Evolutionary conservation across 2,113 vertebrate genomes (phyloP).

Genomic region (Poeciliopsis turrubarensis): DNA sequence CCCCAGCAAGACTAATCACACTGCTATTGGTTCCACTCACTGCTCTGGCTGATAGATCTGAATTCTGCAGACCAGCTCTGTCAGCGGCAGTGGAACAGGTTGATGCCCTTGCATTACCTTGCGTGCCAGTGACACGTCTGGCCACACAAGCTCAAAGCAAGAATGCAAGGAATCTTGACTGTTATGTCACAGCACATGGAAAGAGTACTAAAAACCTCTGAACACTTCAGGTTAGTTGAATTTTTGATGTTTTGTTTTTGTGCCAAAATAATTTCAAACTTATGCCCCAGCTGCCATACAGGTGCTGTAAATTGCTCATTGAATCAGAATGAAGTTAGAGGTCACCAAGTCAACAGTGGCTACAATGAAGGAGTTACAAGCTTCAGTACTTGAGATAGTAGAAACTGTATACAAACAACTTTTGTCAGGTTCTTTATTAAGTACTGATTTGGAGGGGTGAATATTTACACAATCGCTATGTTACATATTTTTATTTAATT

Average conservation of each 20-base stretch:
- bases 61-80: conserved; percentile 53
- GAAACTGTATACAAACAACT: too few species aligned
- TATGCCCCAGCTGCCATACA: background rate
- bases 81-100: conserved; percentile 46
- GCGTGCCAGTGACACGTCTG: conserved; percentile 25
- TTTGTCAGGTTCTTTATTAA: too few species aligned
- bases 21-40: conserved; percentile 70
- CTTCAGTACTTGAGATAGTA: too few species aligned
- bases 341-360: too few species aligned
- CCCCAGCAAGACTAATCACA: conserved; percentile 78
- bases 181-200: conserved; percentile 31
- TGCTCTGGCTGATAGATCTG: conserved; percentile 64
- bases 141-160: conserved; percentile 29
- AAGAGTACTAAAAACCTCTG: background rate
- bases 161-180: background rate
- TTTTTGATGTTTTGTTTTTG: background rate
- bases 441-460: too few species aligned
- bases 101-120: conserved; percentile 23
- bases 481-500: too few species aligned
- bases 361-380: too few species aligned
- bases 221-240: background rate
- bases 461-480: too few species aligned
- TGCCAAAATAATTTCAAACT: background rate
- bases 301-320: too few species aligned
- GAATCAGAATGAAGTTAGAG: too few species aligned